A percentile compares a stretch with the other conserved stretches of the same genome.
Evolutionary conservation across 1,140 invertebrate species (phyloP).

Genomic region (Bombus superbus): DNA sequence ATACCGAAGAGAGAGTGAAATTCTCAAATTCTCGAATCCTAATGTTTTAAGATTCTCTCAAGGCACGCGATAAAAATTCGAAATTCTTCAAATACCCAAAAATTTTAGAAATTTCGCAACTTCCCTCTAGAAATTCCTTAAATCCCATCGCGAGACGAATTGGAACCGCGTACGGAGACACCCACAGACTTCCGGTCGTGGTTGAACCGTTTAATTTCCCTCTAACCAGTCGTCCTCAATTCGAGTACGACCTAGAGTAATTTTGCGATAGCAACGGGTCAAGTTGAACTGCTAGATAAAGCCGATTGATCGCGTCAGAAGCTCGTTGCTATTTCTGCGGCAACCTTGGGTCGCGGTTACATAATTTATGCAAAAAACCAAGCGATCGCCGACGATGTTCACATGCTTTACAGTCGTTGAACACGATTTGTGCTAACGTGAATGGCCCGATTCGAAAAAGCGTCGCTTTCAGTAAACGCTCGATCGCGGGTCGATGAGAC

Average conservation of each 20-base stretch:
- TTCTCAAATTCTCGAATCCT: too few relatives aligned
- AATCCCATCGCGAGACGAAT: background rate
- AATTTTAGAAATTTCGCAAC: background rate
- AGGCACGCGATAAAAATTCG: background rate
- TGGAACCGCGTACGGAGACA: too few relatives aligned
- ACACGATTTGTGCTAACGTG: background rate
- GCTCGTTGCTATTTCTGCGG: background rate
- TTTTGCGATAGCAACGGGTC: conserved; percentile 1
- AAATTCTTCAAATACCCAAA: background rate
- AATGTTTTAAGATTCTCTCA: background rate
- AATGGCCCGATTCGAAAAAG: background rate
- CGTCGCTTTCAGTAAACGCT: background rate
- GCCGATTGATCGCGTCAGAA: conserved; percentile 7
- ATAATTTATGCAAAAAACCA: conserved; percentile 27
- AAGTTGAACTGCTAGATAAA: background rate
- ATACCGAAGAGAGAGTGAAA: too few relatives aligned
- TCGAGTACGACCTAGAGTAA: background rate
- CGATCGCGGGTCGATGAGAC: conserved; percentile 1
- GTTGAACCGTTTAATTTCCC: background rate
- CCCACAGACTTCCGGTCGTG: background rate
- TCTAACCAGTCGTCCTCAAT: too few relatives aligned
- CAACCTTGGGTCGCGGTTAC: conserved; percentile 17
- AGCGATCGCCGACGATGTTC: too few relatives aligned
- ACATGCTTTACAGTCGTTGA: background rate
- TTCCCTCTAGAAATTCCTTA: background rate